Evolutionary conservation across 2,113 vertebrate species (phyloP).

Genomic region (Anoura caudifer): DNA sequence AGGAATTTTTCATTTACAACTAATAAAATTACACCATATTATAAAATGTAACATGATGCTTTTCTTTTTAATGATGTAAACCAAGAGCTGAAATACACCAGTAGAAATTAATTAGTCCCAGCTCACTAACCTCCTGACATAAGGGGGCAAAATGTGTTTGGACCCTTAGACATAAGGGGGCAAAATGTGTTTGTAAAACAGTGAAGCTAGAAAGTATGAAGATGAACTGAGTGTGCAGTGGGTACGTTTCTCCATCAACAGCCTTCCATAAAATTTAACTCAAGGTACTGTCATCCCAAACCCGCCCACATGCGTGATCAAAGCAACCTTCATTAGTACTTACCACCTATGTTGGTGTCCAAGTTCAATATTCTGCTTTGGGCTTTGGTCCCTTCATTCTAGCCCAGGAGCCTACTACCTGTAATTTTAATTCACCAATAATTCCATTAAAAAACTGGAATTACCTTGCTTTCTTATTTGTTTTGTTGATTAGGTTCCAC

Average conservation of each 20-base stretch:
- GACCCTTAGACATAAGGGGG: not conserved
- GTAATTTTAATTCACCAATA: not conserved
- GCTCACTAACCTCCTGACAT: not conserved
- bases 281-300: not conserved
- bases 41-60: not conserved
- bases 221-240: not conserved
- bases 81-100: not conserved
- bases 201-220: not conserved
- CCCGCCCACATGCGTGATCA: not conserved
- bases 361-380: not conserved
- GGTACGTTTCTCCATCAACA: not conserved
- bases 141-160: not conserved
- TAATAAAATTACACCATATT: not conserved
- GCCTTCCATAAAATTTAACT: not conserved
- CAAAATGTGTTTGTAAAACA: not conserved
- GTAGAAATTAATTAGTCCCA: not conserved
- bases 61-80: not conserved
- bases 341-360: not conserved
- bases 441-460: not conserved
- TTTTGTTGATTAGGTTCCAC: too few relatives aligned
- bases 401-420: not conserved
- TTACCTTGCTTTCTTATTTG: too few relatives aligned
- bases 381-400: not conserved
- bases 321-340: not conserved
- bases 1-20: not conserved